Evolutionary conservation across 23 tunicate species (phyloP), one percentile per base, ranked within the genome.

Genomic region (Trididemnum nubilum): DNA sequence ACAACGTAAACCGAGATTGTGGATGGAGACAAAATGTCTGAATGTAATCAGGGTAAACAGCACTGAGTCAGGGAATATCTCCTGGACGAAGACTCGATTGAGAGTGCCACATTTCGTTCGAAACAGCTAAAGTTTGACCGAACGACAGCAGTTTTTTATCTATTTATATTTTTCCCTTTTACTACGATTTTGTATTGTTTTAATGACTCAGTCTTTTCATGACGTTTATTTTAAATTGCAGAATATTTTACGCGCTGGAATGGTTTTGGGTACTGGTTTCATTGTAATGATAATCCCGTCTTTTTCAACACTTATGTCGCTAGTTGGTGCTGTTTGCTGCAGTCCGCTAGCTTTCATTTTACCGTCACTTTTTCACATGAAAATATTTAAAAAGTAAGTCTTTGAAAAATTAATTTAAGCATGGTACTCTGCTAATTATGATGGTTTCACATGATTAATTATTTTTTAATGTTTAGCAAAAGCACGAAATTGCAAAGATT

Each of bases 251-350:
- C 89, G 97, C 0, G 86, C 89, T 0, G 79, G 63, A 21, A 87
- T 92, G 97, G 97, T 92, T 5, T 25, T 65, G 0, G 32, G 80
- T 34, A 83, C 97, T 18, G 91, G 80, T 4, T 21, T 87, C 0
- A 59, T 92, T 34, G 97, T 92, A 29, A 70, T 92, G 21, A 35
- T 92, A 15, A 92, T 92, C 50, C 97, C 97, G 1, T 87, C 92
- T n/a, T 92, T 92, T 50, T 91, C 97, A 22, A 90, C 82, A 33
- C 71, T 92, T 21, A 92, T 92, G 97, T 83, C 87, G 30, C 65
- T 92, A 33, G 87, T 92, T 23, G 97, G 97, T 28, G 97, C 97
- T 30, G 78, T 85, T 0, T 84, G 86, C 60, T 92, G 97, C 61
- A 87, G 92, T 50, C 77, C 80, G 35, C 82, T 92, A 0, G 97